These are phyloP conservation scores for Cosmia pyralina DNA, from an alignment of 2,888 invertebrate species.

Conservation along the genomic window DNA sequence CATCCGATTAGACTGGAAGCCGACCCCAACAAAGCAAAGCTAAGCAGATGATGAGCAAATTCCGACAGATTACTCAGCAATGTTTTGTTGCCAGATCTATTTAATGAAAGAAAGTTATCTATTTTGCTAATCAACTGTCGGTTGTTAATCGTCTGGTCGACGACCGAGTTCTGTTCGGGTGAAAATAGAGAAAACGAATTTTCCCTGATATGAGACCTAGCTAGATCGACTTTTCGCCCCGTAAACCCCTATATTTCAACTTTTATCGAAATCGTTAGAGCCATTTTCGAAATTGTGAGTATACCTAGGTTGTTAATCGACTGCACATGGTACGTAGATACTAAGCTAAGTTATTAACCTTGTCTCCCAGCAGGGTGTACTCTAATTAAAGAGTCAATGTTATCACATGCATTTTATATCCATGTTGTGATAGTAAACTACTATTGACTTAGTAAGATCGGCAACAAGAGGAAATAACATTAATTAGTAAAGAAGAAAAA, in stretches of 20 bases:
- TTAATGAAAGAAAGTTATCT: no score
- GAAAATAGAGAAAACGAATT: no score
- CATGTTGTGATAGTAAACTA: not conserved
- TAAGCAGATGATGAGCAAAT: no score
- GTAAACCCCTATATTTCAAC: no score
- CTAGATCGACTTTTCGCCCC: no score
- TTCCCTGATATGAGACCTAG: no score
- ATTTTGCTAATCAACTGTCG: not conserved
- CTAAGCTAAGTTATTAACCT: slow-evolving; percentile 24
- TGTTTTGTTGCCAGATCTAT: not conserved
- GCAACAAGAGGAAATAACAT: not conserved
- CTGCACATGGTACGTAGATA: not conserved
- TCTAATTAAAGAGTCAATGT: slow-evolving; percentile 40
- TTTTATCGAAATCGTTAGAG: no score
- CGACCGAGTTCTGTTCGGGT: no score
- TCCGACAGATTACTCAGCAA: not conserved
- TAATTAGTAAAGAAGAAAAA: not conserved
- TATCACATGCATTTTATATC: slow-evolving; percentile 26
- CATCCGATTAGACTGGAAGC: no score
- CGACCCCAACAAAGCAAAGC: no score
- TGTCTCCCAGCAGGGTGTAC: slow-evolving; percentile 34
- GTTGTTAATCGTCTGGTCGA: no score
- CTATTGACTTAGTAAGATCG: not conserved
- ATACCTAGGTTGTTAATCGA: slow-evolving; percentile 7
- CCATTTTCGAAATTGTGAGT: no score